These are phyloP conservation scores for Clinocottus analis DNA, from an alignment of 2,113 vertebrate genomes.

Conservation along the genomic window DNA sequence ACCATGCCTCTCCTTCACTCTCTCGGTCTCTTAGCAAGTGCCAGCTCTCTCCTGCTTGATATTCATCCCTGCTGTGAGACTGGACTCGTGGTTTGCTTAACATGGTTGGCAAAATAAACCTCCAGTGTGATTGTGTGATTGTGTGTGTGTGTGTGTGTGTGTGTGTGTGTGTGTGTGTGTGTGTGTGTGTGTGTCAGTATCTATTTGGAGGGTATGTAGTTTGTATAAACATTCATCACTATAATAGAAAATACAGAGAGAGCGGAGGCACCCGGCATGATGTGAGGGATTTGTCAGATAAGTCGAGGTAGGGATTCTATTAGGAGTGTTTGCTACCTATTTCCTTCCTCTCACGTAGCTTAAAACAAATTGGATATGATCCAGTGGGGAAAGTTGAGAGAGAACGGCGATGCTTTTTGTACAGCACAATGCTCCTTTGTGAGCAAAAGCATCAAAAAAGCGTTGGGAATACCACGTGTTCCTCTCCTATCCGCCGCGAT, in stretches of 20 bases:
- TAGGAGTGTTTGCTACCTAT: not conserved
- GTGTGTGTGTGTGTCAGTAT: not conserved
- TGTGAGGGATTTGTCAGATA: constrained; percentile 34
- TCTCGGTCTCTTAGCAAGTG: constrained; percentile 15
- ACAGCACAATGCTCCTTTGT: constrained; percentile 24
- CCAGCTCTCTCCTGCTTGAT: constrained; percentile 34
- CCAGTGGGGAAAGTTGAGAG: constrained; percentile 2
- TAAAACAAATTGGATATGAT: constrained; percentile 24
- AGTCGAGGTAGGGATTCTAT: constrained; percentile 11
- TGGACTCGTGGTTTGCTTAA: constrained; percentile 31
- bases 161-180: not conserved
- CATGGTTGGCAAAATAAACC: constrained; percentile 23
- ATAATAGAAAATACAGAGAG: constrained; percentile 18
- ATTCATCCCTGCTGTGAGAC: constrained; percentile 47
- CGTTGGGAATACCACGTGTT: not conserved
- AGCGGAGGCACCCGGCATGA: constrained; percentile 13
- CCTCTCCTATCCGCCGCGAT: constrained; percentile 20
- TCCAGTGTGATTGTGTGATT: not conserved
- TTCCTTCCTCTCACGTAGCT: constrained; percentile 11
- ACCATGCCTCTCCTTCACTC: not conserved
- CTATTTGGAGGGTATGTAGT: not conserved
- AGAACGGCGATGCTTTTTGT: constrained; percentile 5
- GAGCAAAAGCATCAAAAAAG: constrained; percentile 28
- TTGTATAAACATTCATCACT: not conserved
- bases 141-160: not conserved